phyloP scores from a whole-genome alignment of 2,113 vertebrate species.

The Equus przewalskii region DNA sequence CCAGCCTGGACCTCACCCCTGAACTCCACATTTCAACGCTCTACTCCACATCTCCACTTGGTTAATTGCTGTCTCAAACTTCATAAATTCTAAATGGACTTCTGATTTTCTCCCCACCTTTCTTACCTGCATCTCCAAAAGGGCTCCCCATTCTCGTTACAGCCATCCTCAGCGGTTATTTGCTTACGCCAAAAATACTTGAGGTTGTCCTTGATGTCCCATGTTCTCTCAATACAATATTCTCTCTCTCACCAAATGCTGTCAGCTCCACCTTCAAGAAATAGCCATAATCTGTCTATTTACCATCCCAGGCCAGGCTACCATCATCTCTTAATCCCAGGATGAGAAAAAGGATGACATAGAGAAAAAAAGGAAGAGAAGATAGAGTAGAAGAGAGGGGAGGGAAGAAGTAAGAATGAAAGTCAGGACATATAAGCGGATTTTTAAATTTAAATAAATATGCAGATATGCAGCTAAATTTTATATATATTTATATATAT shows the following conservation, averaged over 20 bases:
- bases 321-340: neutral
- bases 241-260: neutral
- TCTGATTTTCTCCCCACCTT: neutral
- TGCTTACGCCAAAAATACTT: neutral
- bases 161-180: neutral
- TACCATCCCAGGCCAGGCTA: neutral
- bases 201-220: neutral
- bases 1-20: neutral
- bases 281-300: neutral
- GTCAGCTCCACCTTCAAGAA: neutral
- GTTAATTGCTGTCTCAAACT: neutral
- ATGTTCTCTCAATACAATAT: neutral
- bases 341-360: neutral
- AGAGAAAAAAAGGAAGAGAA: neutral
- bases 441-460: constrained; percentile 6
- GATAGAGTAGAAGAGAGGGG: too few species aligned
- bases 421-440: neutral
- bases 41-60: neutral
- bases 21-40: neutral
- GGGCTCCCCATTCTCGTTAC: neutral
- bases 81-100: neutral
- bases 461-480: neutral
- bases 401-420: neutral
- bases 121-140: neutral
- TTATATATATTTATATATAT: constrained; percentile 18